Percentiles rank a stretch among this genome's conserved stretches.
These are phyloP conservation scores for Pollenia griseotomentosa DNA, from an alignment of 2,888 invertebrate species.

Conservation along the genomic window DNA sequence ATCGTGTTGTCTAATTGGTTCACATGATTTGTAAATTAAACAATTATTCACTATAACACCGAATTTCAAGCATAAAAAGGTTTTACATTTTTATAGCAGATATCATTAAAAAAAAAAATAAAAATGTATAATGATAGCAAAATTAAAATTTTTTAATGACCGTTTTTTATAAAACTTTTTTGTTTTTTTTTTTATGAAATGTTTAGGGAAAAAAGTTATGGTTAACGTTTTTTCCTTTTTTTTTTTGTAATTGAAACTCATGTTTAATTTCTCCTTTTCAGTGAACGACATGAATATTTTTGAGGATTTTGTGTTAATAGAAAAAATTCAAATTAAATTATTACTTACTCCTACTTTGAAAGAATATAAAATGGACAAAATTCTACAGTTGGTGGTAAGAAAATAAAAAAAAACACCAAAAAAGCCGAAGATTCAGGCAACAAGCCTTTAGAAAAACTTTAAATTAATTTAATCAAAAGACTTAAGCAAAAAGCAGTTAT, in stretches of 20 bases:
- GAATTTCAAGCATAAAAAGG: conserved; percentile 25
- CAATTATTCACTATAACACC: conserved; percentile 76
- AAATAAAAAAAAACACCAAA: not conserved
- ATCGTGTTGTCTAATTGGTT: conserved; percentile 76
- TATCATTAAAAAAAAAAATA: conserved; percentile 6
- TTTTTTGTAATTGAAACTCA: conserved; percentile 52
- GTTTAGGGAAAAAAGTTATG: not conserved
- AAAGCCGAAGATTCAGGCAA: not conserved
- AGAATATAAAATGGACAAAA: conserved; percentile 9
- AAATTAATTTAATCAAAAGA: not conserved
- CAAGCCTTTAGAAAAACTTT: not conserved
- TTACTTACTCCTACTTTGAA: conserved; percentile 54
- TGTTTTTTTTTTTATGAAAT: not conserved
- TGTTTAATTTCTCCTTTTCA: conserved; percentile 54
- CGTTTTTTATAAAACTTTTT: conserved; percentile 22
- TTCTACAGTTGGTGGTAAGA: not conserved
- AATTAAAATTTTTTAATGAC: conserved; percentile 52
- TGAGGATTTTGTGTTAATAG: not conserved
- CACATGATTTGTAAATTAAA: conserved; percentile 82
- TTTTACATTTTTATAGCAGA: conserved; percentile 31
- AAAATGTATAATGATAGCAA: conserved; percentile 3
- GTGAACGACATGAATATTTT: conserved; percentile 24
- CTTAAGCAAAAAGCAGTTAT: not conserved
- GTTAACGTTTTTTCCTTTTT: not conserved
- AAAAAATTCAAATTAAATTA: conserved; percentile 50